phyloP scores from a whole-genome alignment of 2,888 invertebrate species.

The Cheilosia pagana region DNA sequence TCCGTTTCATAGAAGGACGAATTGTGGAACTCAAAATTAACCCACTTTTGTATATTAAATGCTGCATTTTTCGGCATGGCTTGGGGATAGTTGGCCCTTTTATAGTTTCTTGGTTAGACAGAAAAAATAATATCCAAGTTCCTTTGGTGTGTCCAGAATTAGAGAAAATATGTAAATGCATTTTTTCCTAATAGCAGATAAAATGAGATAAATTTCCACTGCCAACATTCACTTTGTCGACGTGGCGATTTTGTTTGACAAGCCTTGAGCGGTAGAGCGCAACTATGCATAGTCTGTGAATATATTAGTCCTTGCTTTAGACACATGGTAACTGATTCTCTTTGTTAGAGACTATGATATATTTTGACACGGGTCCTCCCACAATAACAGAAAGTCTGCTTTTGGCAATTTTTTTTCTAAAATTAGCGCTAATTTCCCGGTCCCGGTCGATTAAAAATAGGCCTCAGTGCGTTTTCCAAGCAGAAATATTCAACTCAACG shows the following conservation, averaged over 20 bases:
- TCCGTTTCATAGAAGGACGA: background rate
- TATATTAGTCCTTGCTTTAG: too few species aligned
- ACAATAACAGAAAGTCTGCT: too few species aligned
- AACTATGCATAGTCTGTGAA: too few species aligned
- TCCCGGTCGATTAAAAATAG: too few species aligned
- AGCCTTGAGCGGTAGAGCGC: background rate
- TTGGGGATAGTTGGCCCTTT: background rate
- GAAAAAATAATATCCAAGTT: background rate
- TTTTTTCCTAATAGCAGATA: background rate
- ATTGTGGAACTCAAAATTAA: constrained; percentile 1
- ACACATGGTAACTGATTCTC: too few species aligned
- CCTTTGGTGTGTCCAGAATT: constrained; percentile 1
- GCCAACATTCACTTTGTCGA: background rate
- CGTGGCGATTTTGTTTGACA: background rate
- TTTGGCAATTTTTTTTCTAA: too few species aligned
- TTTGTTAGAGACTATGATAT: too few species aligned
- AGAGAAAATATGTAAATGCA: background rate
- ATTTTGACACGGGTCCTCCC: too few species aligned
- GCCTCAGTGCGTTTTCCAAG: too few species aligned
- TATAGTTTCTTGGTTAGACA: background rate
- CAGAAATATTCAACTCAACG: too few species aligned
- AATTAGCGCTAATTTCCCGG: too few species aligned
- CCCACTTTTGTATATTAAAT: constrained; percentile 14
- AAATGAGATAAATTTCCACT: background rate
- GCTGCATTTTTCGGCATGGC: background rate